Conservation (phyloP, 2,888 invertebrate species). For the Lithophane leautieri region DNA sequence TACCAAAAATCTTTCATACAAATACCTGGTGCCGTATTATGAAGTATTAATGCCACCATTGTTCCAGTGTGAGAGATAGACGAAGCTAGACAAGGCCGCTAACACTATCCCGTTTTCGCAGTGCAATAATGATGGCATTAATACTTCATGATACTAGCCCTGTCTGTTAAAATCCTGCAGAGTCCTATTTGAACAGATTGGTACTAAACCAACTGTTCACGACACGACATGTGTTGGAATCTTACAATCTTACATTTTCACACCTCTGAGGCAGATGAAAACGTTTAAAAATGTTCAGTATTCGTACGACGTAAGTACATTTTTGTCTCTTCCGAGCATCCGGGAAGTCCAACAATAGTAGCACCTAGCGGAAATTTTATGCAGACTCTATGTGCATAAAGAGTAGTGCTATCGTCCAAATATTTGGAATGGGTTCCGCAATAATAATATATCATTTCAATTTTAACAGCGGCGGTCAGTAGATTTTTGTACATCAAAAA, state of each 20-base stretch:
- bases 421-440: conserved; percentile 27
- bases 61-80: too few species aligned
- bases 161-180: neutral
- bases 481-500: too few species aligned
- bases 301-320: conserved; percentile 38
- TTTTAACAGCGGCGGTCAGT: neutral
- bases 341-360: conserved; percentile 43
- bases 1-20: too few species aligned
- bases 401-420: neutral
- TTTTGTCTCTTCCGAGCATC: conserved; percentile 46
- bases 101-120: too few species aligned
- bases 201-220: conserved; percentile 4
- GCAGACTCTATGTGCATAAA: conserved; percentile 48
- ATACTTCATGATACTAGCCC: too few species aligned
- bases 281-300: conserved; percentile 45
- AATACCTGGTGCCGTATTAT: too few species aligned
- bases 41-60: too few species aligned
- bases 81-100: too few species aligned
- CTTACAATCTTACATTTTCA: conserved; percentile 1
- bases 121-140: too few species aligned
- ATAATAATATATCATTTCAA: neutral
- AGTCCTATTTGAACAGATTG: neutral
- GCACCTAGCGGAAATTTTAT: conserved; percentile 47
- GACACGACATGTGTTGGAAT: conserved; percentile 11
- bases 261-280: conserved; percentile 41